phyloP scores from a whole-genome alignment of 2,888 invertebrate genomes.

The Chrysodeixis includens region DNA sequence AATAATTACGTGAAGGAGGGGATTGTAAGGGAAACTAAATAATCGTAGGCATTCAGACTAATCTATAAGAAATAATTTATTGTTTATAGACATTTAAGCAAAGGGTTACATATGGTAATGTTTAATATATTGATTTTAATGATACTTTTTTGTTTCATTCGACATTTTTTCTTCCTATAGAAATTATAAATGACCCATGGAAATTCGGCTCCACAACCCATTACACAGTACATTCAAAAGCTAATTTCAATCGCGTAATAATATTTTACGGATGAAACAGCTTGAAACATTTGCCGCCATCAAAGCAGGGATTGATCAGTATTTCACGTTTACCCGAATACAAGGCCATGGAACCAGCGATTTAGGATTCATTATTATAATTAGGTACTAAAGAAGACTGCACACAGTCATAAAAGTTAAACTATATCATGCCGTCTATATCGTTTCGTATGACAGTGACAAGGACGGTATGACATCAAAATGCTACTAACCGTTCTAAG shows the following conservation, averaged over 20 bases:
- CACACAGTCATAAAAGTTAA: too few species aligned
- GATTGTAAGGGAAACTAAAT: conserved; percentile 34
- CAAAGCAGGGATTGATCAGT: conserved; percentile 65
- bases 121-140: conserved; percentile 54
- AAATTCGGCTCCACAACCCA: too few species aligned
- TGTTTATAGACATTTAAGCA: conserved; percentile 33
- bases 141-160: conserved; percentile 47
- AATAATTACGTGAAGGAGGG: conserved; percentile 27
- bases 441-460: too few species aligned
- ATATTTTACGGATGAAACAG: conserved; percentile 54
- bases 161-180: not conserved
- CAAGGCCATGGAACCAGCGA: conserved; percentile 34
- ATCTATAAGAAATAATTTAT: conserved; percentile 55
- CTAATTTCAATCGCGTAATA: conserved; percentile 37
- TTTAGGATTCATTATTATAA: not conserved
- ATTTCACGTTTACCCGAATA: conserved; percentile 49
- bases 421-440: too few species aligned
- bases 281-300: conserved; percentile 61
- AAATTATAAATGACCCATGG: too few species aligned
- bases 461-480: too few species aligned
- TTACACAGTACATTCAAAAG: conserved; percentile 10
- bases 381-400: too few species aligned
- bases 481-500: too few species aligned
- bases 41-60: conserved; percentile 52
- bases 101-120: conserved; percentile 44